Evolutionary conservation across 2,888 invertebrate species (phyloP), one percentile per base, ranked within the genome.

Genomic region (Galeruca laticollis): DNA sequence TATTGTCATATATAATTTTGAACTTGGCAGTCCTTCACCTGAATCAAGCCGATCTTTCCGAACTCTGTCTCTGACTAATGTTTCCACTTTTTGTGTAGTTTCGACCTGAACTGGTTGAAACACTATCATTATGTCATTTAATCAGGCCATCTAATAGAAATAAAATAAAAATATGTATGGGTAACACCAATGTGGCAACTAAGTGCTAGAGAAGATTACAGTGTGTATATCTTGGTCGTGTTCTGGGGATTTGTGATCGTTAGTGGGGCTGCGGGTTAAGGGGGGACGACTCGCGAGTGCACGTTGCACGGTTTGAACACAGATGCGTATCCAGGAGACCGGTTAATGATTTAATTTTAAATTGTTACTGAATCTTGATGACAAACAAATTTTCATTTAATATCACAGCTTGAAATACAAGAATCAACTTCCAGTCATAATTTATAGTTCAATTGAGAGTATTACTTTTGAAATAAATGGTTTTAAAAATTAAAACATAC

Each of bases 201-300:
- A 78, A 80, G 82, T 79, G 75, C 77, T 79, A 77, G 79, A 82
- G 83, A 84, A 84, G 84, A 84, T 84, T 84, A 83, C 82, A 82
- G 82, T 83, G 82, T 83, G 81, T 83, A 82, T 84, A 82, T 83
- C 82, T 83, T 83, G 81, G 82, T 83, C 82, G 82, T 83, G 83
- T 83, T 82, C 80, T 78, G 79, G 77, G 79, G 83, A 83, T 84
- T 83, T 82, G 83, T 82, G 83, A 81, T 77, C 83, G 80, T 80
- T 76, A 75, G 77, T 74, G 77, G 66, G 66, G 49, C 18, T 59
- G 78, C 79, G 71, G 69, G 76, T 52, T 75, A 71, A 75, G 68
- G 73, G 74, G 72, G 72, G 64, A 75, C 70, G 76, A 76, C 78
- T 80, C 80, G 82, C 81, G 81, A 82, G 82, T 82, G 81, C 80